phyloP scores from a whole-genome alignment of 1,140 invertebrate species.

The Chrysoperla carnea region DNA sequence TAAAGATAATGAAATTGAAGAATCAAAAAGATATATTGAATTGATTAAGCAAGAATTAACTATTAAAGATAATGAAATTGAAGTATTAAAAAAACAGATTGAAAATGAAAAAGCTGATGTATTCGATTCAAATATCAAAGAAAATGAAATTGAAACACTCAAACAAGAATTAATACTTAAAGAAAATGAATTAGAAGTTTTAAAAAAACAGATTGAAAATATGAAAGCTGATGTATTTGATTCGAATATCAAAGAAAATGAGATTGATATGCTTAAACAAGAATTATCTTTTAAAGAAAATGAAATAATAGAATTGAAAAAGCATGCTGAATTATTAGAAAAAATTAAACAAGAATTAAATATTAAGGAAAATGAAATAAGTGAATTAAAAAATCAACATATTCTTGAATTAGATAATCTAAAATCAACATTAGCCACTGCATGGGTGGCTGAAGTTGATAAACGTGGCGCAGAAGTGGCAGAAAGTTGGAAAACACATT shows the following conservation, averaged over 20 bases:
- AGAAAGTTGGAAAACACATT: conserved; percentile 43
- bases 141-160: conserved; percentile 17
- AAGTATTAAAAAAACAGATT: conserved; percentile 13
- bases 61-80: conserved; percentile 1
- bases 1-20: background rate
- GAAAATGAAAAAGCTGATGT: conserved; percentile 11
- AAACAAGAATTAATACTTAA: conserved; percentile 15
- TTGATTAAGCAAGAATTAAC: background rate
- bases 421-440: conserved; percentile 7
- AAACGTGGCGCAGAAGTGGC: conserved; percentile 42
- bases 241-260: too few species aligned
- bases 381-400: background rate
- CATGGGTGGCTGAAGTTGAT: conserved; percentile 31
- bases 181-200: conserved; percentile 20
- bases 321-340: background rate
- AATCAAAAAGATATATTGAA: background rate
- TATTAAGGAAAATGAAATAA: background rate
- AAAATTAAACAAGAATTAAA: background rate
- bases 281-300: background rate
- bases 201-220: background rate
- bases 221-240: background rate
- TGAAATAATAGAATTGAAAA: conserved; percentile 14
- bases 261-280: background rate
- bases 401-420: conserved; percentile 6
- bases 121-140: conserved; percentile 10